A percentile compares a stretch with the other conserved stretches of the same genome.
Conservation (phyloP, 2,797 vertebrate species). For the Ficedula albicollis region DNA sequence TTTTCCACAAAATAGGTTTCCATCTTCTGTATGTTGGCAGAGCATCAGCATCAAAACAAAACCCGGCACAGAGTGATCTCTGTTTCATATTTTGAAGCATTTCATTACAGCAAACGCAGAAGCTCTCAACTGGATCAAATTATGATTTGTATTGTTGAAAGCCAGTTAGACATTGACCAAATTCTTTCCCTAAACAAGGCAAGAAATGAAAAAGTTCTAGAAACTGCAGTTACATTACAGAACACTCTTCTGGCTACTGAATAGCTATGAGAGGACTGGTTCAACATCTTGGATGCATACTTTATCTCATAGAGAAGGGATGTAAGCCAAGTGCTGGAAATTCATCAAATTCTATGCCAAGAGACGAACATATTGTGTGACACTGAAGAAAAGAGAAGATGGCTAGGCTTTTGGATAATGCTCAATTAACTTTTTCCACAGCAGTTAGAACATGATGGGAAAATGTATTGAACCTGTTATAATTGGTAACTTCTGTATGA, state of each 20-base stretch:
- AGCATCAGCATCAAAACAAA: conserved; percentile 34
- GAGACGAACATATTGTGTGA: background rate
- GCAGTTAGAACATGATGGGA: background rate
- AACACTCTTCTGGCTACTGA: background rate
- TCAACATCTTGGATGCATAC: background rate
- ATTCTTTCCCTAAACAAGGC: background rate
- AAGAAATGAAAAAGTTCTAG: background rate
- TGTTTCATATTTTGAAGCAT: conserved; percentile 9
- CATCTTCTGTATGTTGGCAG: conserved; percentile 36
- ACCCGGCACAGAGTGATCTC: background rate
- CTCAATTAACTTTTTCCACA: background rate
- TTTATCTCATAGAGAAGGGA: background rate
- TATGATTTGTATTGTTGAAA: background rate
- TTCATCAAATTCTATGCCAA: background rate
- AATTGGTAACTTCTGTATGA: background rate
- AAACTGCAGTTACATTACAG: background rate
- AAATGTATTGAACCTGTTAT: background rate
- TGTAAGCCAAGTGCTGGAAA: background rate
- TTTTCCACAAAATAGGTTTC: conserved; percentile 40
- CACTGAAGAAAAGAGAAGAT: background rate
- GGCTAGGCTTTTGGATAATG: background rate
- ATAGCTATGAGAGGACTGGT: background rate
- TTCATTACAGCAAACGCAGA: background rate
- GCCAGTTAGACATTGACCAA: background rate
- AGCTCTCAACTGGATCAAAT: conserved; percentile 17